phyloP scores from a whole-genome alignment of 2,888 invertebrate species.

The Mythimna ferrago region DNA sequence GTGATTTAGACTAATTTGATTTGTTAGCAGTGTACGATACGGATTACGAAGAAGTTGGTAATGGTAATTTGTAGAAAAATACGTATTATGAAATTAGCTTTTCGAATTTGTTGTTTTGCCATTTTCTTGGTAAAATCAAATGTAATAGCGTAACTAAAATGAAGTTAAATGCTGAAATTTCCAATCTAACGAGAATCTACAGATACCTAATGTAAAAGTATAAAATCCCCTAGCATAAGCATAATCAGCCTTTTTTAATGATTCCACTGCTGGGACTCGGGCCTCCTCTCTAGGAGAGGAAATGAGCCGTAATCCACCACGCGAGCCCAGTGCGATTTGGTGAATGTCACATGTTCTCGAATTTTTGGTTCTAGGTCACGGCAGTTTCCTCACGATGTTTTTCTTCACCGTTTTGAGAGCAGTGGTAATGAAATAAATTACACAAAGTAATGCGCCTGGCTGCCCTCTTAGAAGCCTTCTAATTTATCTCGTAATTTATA shows the following conservation, averaged over 20 bases:
- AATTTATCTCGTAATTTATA: not conserved
- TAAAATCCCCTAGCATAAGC: not conserved
- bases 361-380: too few species aligned
- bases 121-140: not conserved
- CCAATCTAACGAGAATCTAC: not conserved
- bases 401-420: too few species aligned
- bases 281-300: too few species aligned
- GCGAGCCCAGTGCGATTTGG: too few species aligned
- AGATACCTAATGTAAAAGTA: not conserved
- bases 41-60: not conserved
- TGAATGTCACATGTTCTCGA: too few species aligned
- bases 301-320: too few species aligned
- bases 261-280: too few species aligned
- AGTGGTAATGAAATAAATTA: too few species aligned
- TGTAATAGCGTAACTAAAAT: not conserved
- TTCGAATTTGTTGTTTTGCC: not conserved
- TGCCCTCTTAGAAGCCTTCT: too few species aligned
- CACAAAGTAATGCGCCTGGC: too few species aligned
- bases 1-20: slow-evolving; percentile 21
- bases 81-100: not conserved
- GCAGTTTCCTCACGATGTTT: too few species aligned
- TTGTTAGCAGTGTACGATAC: slow-evolving; percentile 2
- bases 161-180: not conserved
- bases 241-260: too few species aligned
- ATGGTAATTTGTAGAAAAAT: not conserved